Percentiles rank a stretch among this genome's conserved stretches.
These are phyloP conservation scores for Isaurus tuberculatus DNA, from an alignment of 92 coral and sea anemone species.

Conservation along the genomic window DNA sequence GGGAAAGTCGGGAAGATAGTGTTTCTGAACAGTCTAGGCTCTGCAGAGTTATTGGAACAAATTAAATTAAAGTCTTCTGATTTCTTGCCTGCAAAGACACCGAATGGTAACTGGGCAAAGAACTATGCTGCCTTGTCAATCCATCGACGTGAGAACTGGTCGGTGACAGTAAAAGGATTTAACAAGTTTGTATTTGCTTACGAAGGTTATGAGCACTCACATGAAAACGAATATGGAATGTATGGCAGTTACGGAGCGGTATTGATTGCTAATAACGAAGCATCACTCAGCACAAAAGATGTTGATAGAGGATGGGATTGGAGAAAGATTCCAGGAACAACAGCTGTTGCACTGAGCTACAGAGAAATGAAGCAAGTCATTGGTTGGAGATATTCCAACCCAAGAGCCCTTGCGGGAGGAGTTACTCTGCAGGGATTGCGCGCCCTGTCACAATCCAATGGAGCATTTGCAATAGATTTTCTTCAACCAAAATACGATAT, in stretches of 20 bases:
- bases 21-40: conserved; percentile 55
- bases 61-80: conserved; percentile 16
- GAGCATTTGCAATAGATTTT: conserved; percentile 60
- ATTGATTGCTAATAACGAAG: conserved; percentile 49
- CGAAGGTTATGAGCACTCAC: conserved; percentile 27
- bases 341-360: conserved; percentile 19
- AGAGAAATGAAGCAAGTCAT: conserved; percentile 17
- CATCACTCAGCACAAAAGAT: conserved; percentile 40
- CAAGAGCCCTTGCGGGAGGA: conserved; percentile 51
- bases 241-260: conserved; percentile 49
- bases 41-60: conserved; percentile 37
- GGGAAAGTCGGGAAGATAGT: conserved; percentile 22
- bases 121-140: conserved; percentile 53
- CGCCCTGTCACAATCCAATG: conserved; percentile 28
- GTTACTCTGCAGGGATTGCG: conserved; percentile 33
- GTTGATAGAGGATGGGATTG: conserved; percentile 57
- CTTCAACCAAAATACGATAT: conserved; percentile 12
- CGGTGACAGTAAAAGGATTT: conserved; percentile 59
- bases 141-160: conserved; percentile 59
- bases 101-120: conserved; percentile 63
- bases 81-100: background rate
- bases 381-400: conserved; percentile 47
- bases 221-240: conserved; percentile 52
- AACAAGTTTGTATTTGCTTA: conserved; percentile 44
- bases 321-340: conserved; percentile 56